Evolutionary conservation across 2,797 vertebrate species (phyloP), one percentile per base, ranked within the genome.

Genomic region (Phyllotis vaccarum): DNA sequence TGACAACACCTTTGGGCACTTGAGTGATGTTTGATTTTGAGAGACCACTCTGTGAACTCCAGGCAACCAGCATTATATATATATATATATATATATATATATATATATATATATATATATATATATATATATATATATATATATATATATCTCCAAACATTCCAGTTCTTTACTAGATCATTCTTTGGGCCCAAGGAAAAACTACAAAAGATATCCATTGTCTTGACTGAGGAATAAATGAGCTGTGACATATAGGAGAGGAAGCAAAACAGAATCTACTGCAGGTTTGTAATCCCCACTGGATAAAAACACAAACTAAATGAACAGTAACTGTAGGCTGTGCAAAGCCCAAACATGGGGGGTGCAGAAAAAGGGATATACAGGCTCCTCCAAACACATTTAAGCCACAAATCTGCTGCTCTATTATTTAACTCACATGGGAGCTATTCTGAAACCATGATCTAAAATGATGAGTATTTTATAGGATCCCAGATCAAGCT

Each of bases 181-280:
- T 97, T 98, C 85, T 97, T 97, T 95, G 94, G 86, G 92, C 70
- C 96, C 68, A 87, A 95, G 96, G 29, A 12, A 43, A 87, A 97
- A 96, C 75, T 92, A 97, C 92, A 97, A 98, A 97, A 92, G 85
- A 97, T 97, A 97, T 93, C 81, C 95, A 94, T 75, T 95, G 92
- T 93, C 68, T 43, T 81, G 91, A 96, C 64, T 93, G 93, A 98
- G 90, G 95, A 72, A 97, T 93, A 97, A 98, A 98, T 94, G 90
- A 52, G n/a, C 92, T 96, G 97, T 98, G 96, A 98, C 98, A 98
- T 97, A 94, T n/a, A 96, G 94, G 92, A 95, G 83, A 56, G 6
- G 86, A 97, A 98, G 97, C 97, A 98, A 98, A 97, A 90, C 92
- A 95, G 97, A 98, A 78, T 72, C 89, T 98, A 49, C 43, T 86